Evolutionary conservation across 2,113 vertebrate genomes (phyloP).

Genomic region (Ctenodactylus gundi): DNA sequence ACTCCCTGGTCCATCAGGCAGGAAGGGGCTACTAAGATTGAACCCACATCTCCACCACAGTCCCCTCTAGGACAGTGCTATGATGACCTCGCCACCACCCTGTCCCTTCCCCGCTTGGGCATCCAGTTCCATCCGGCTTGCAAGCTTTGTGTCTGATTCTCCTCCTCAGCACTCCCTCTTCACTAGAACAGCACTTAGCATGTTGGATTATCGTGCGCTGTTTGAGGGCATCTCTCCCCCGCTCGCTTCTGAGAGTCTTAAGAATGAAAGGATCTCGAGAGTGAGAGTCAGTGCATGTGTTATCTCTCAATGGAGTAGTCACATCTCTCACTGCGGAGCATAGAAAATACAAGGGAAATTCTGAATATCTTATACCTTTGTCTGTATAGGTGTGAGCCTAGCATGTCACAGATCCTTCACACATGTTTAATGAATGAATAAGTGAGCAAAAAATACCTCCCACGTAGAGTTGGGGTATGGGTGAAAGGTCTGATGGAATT

Average conservation of each 20-base stretch:
- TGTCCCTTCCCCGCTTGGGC: not conserved
- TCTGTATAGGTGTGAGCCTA: not conserved
- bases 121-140: conserved; percentile 50
- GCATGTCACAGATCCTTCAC: rapidly evolving
- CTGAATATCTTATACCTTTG: not conserved
- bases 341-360: not conserved
- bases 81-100: not conserved
- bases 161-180: conserved; percentile 42
- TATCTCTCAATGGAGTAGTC: not conserved
- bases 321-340: not conserved
- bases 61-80: not conserved
- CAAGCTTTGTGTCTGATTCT: conserved; percentile 61
- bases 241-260: not conserved
- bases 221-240: conserved; percentile 38
- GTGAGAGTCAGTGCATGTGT: not conserved
- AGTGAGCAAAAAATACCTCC: not conserved
- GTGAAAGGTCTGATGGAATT: not conserved
- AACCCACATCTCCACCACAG: rapidly evolving
- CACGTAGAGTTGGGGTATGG: rapidly evolving
- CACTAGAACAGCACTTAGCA: not conserved
- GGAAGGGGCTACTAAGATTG: not conserved
- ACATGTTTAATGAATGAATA: not conserved
- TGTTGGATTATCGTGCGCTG: not conserved
- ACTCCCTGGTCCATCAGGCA: not conserved
- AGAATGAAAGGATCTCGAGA: conserved; percentile 24